Evolutionary conservation across 2,888 invertebrate genomes (phyloP), one percentile per base, ranked within the genome.

Genomic region (Galerucella calmariensis): DNA sequence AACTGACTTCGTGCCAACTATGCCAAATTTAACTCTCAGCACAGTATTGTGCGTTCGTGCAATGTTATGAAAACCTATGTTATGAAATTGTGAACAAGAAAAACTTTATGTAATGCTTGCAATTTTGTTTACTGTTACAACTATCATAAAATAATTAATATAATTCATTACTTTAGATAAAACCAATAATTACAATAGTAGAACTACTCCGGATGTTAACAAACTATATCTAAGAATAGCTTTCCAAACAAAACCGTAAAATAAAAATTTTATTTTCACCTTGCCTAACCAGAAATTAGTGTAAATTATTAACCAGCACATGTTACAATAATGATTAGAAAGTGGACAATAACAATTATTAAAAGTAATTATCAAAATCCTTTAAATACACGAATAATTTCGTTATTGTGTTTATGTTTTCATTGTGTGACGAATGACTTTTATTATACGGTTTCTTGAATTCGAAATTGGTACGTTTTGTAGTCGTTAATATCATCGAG

Each of bases 381-480:
- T 11, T 35, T 46, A 66, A 71, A 56, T 65, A 56, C 53, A 53
- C 20, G 41, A 65, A 63, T 61, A 62, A 71, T 74, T 66, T 67
- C 44, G 67, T 71, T 62, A 67, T 67, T 62, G 61, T 62, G 46
- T 46, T 63, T 16, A 53, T 1, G 14, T 74, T 59, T 53, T 56
- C 63, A 24, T 70, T 59, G 65, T 74, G 35, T 51, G 12, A 62
- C 24, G 20, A 67, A 41, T 53, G 51, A 71, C 16, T 35, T 51
- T 63, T 53, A 75, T 75, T 75, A 72, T 46, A 75, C 69, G 75
- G 75, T 75, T 72, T 72, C 68, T 70, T 67, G 56, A 16, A 51
- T 72, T 68, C 16, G 63, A 63, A 74, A 71, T 58, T 62, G 66
- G 53, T n/a, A 71, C 61, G 44, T 62, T 67, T 74, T 74, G 74